Evolutionary conservation across 2,888 invertebrate species (phyloP).

Genomic region (Dryadula phaetusa): DNA sequence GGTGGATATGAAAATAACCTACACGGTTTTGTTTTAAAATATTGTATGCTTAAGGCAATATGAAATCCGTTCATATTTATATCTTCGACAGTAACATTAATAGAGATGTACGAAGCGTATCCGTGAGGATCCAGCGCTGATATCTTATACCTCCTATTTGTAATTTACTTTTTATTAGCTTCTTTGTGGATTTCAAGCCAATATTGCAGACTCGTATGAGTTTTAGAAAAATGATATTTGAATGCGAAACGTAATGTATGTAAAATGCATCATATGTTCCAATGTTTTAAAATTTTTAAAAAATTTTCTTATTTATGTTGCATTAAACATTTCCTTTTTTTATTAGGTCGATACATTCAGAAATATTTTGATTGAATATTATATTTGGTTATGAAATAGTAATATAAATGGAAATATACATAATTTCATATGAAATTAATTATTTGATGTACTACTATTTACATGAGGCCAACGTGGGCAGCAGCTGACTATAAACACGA

Average conservation of each 20-base stretch:
- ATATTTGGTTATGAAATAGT: too few relatives aligned
- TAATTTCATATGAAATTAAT: too few relatives aligned
- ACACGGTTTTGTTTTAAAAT: neutral
- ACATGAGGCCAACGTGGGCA: too few relatives aligned
- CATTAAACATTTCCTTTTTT: too few relatives aligned
- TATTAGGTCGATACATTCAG: too few relatives aligned
- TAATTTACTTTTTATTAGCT: slow-evolving; percentile 22
- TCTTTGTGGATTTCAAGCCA: slow-evolving; percentile 1
- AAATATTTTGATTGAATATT: too few relatives aligned
- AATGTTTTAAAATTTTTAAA: too few relatives aligned
- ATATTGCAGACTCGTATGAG: neutral
- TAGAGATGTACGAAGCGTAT: neutral
- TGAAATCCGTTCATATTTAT: slow-evolving; percentile 15
- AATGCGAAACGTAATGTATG: neutral
- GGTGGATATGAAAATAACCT: neutral
- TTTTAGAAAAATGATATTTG: slow-evolving; percentile 15
- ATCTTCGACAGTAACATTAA: neutral
- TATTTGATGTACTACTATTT: too few relatives aligned
- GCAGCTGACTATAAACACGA: too few relatives aligned
- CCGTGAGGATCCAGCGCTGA: slow-evolving; percentile 4
- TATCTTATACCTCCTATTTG: slow-evolving; percentile 18
- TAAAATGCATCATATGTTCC: neutral
- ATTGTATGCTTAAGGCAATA: neutral
- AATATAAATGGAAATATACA: too few relatives aligned
- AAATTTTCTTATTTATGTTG: too few relatives aligned